Conservation (phyloP, 2,888 invertebrate genomes). For the Aelia acuminata region DNA sequence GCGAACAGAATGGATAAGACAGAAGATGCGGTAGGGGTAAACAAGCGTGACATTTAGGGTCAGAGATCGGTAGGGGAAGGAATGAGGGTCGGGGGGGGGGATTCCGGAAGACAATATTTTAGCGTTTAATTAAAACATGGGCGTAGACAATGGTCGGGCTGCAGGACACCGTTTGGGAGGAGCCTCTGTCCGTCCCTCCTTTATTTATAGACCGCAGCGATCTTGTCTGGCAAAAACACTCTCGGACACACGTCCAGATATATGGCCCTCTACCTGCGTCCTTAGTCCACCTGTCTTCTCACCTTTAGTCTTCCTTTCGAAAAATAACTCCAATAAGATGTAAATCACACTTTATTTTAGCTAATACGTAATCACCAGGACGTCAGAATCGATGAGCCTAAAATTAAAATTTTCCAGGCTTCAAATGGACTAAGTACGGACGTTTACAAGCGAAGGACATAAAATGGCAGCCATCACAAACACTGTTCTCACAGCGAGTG, state of each 20-base stretch:
- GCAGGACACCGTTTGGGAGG: slow-evolving; percentile 60
- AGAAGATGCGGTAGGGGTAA: slow-evolving; percentile 36
- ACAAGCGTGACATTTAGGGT: slow-evolving; percentile 42
- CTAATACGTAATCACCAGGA: too few relatives aligned
- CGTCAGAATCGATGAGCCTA: too few relatives aligned
- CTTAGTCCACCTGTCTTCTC: neutral
- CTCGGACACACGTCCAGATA: slow-evolving; percentile 46
- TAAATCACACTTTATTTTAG: too few relatives aligned
- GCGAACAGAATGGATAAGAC: slow-evolving; percentile 16
- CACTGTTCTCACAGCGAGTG: too few relatives aligned
- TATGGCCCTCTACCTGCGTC: slow-evolving; percentile 32
- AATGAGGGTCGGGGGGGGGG: slow-evolving; percentile 58
- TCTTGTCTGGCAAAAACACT: slow-evolving; percentile 52
- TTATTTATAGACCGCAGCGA: slow-evolving; percentile 54
- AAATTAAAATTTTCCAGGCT: too few relatives aligned
- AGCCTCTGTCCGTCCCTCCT: slow-evolving; percentile 54
- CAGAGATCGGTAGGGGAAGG: slow-evolving; percentile 50
- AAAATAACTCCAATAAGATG: neutral
- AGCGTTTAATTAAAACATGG: slow-evolving; percentile 60
- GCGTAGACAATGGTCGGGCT: slow-evolving; percentile 61
- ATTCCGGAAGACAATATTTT: slow-evolving; percentile 60
- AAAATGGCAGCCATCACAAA: too few relatives aligned
- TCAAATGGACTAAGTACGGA: too few relatives aligned
- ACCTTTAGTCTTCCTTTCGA: neutral
- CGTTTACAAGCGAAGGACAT: too few relatives aligned